Evolutionary conservation across 2,797 vertebrate genomes (phyloP).

Genomic region (Hippoglossus hippoglossus): DNA sequence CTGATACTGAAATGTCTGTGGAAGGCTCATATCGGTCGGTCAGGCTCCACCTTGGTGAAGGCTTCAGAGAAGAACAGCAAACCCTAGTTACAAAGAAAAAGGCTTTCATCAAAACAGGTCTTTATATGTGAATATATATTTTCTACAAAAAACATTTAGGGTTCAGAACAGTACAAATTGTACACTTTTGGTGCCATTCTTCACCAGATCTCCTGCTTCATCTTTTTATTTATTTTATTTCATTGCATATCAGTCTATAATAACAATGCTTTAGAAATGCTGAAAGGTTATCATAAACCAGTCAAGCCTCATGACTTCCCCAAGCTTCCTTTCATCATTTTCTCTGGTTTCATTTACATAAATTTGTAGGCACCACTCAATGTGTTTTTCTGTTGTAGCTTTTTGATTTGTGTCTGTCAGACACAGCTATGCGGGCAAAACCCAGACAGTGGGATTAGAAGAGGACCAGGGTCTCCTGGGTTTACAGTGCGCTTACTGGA

Average conservation of each 20-base stretch:
- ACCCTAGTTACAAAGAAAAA: neutral
- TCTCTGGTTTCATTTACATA: constrained; percentile 23
- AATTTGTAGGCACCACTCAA: constrained; percentile 23
- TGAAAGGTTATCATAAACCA: neutral
- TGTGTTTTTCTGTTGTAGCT: neutral
- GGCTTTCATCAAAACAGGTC: neutral
- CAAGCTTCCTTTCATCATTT: neutral
- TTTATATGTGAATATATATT: too few species aligned
- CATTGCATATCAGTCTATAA: neutral
- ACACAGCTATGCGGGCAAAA: constrained; percentile 38
- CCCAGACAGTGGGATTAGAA: constrained; percentile 68
- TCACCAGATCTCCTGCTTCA: too few species aligned
- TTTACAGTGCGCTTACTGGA: constrained; percentile 40
- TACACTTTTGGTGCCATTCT: too few species aligned
- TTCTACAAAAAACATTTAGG: neutral
- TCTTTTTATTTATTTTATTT: neutral
- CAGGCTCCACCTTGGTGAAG: too few species aligned
- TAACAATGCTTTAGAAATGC: constrained; percentile 1
- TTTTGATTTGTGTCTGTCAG: constrained; percentile 31
- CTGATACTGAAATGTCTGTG: too few species aligned
- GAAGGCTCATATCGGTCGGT: too few species aligned
- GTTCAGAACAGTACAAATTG: neutral
- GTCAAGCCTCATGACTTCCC: neutral
- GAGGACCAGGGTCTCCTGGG: constrained; percentile 18
- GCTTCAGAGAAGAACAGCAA: neutral